These are phyloP conservation scores for Alfaro cultratus DNA, from an alignment of 2,797 vertebrate genomes.

Conservation along the genomic window DNA sequence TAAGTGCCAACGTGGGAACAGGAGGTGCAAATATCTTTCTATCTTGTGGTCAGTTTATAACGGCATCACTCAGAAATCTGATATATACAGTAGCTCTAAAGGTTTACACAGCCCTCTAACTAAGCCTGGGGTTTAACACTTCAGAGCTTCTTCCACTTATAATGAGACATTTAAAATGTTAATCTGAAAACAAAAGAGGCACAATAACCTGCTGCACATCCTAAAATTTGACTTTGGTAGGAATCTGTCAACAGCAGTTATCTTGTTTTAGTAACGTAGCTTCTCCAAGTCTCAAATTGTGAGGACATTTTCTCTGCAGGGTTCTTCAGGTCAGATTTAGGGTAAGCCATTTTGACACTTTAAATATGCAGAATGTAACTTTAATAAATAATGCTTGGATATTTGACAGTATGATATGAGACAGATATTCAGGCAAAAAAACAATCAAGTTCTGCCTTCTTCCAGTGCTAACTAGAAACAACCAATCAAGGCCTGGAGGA, in stretches of 20 bases:
- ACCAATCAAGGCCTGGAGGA: no score
- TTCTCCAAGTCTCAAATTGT: background rate
- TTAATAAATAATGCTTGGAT: no score
- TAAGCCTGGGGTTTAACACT: background rate
- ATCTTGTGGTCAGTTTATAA: background rate
- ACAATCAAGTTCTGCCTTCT: no score
- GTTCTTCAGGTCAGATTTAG: background rate
- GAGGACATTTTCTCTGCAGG: background rate
- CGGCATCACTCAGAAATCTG: background rate
- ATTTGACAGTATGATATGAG: no score
- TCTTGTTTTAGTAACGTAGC: background rate
- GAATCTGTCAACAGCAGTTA: background rate
- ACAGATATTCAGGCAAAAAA: no score
- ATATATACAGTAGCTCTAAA: background rate
- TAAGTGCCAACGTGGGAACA: slow-evolving; percentile 29
- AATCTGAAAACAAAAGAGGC: background rate
- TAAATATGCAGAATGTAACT: no score
- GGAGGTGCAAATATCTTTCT: slow-evolving; percentile 26
- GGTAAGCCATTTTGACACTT: background rate
- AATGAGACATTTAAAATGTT: background rate
- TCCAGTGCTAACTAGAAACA: no score
- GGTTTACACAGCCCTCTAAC: background rate
- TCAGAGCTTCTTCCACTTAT: background rate
- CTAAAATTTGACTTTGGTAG: background rate
- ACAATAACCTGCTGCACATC: background rate